phyloP scores from a whole-genome alignment of 2,113 vertebrate species.

The Piliocolobus tephrosceles region DNA sequence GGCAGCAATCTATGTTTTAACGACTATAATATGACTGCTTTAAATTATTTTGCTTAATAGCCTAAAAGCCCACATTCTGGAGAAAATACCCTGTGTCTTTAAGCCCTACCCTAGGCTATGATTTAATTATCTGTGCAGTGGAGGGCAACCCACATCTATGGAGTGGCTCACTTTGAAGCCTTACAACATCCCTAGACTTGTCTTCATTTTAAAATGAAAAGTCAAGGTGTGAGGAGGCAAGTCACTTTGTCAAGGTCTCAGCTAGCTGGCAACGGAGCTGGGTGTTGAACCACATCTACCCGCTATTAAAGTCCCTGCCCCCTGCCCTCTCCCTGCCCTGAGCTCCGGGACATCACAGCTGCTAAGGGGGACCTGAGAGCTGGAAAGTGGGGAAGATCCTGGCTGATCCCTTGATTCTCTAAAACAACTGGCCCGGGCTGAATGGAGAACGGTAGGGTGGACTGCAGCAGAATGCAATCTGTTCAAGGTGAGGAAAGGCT shows the following conservation, averaged over 20 bases:
- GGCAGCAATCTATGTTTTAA: neutral
- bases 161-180: neutral
- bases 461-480: neutral
- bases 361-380: neutral
- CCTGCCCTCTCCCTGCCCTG: neutral
- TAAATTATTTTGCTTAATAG: neutral
- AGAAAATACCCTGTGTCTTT: neutral
- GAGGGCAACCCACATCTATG: no score
- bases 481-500: neutral
- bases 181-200: accelerated
- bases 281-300: neutral
- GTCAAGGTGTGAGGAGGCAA: neutral
- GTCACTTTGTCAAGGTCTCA: neutral
- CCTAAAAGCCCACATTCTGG: neutral
- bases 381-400: neutral
- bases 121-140: neutral
- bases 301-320: neutral
- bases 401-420: neutral
- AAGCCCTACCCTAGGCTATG: neutral
- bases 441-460: neutral
- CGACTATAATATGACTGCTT: neutral
- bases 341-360: neutral
- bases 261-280: neutral
- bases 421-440: neutral
- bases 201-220: neutral